Evolutionary conservation across 2,113 vertebrate species (phyloP).

Genomic region (Turdus rufiventris): DNA sequence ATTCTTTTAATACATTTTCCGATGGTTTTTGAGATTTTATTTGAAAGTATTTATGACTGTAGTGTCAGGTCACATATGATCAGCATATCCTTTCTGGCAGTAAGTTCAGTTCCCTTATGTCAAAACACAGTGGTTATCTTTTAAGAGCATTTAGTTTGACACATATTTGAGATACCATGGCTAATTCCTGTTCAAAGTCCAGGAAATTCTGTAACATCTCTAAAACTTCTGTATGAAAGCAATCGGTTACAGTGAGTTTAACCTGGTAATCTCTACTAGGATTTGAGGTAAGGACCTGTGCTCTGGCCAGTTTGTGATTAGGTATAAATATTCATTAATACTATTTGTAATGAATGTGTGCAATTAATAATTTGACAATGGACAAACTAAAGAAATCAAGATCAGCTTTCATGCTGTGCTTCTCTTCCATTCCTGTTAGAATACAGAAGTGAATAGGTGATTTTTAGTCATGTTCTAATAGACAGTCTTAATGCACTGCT

Average conservation of each 20-base stretch:
- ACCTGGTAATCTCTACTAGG: not conserved
- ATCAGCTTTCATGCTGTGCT: not conserved
- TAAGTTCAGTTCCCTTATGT: not conserved
- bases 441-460: not conserved
- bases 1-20: not conserved
- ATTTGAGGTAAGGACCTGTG: not conserved
- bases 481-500: not conserved
- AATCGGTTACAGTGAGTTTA: not conserved
- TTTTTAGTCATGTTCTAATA: not conserved
- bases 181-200: slow-evolving; percentile 1
- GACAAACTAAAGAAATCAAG: not conserved
- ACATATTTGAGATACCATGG: not conserved
- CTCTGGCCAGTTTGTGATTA: not conserved
- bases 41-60: not conserved
- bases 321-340: slow-evolving; percentile 26
- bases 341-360: not conserved
- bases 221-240: not conserved
- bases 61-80: not conserved
- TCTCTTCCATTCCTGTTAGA: not conserved
- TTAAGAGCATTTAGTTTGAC: not conserved
- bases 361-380: not conserved
- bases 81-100: not conserved
- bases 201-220: slow-evolving; percentile 5
- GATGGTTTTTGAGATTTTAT: not conserved
- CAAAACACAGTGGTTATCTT: not conserved